phyloP scores from a whole-genome alignment of 2,797 vertebrate species.

The Oreonectes daqikongensis region DNA sequence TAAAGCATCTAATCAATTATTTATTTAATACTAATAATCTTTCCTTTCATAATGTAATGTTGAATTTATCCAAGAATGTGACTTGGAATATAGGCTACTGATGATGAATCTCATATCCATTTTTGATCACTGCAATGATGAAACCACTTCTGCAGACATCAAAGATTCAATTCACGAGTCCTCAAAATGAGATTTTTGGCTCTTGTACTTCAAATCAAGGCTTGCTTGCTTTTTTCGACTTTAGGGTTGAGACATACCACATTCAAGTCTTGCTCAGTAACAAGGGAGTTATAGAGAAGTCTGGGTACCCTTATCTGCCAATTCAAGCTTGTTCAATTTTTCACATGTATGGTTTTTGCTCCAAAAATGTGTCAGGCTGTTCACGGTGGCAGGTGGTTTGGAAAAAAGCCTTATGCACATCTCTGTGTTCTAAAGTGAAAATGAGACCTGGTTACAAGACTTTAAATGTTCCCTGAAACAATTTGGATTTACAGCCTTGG shows the following conservation, averaged over 20 bases:
- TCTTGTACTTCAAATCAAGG: neutral
- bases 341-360: slow-evolving; percentile 32
- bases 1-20: neutral
- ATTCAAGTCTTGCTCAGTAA: slow-evolving; percentile 18
- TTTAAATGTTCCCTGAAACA: slow-evolving; percentile 32
- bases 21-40: neutral
- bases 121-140: slow-evolving; percentile 31
- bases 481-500: slow-evolving; percentile 26
- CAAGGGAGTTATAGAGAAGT: slow-evolving; percentile 30
- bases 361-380: slow-evolving; percentile 37
- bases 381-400: slow-evolving; percentile 16
- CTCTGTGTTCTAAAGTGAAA: slow-evolving; percentile 39
- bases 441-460: slow-evolving; percentile 35
- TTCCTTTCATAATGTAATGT: neutral
- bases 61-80: neutral
- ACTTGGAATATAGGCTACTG: neutral
- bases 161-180: slow-evolving; percentile 31
- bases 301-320: slow-evolving; percentile 22
- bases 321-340: slow-evolving; percentile 42
- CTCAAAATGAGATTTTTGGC: slow-evolving; percentile 13
- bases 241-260: neutral
- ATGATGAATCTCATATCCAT: slow-evolving; percentile 7
- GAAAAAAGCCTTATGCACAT: slow-evolving; percentile 33
- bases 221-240: neutral
- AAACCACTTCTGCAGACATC: slow-evolving; percentile 20